Percentiles rank a stretch among this genome's conserved stretches.
These are phyloP conservation scores for Agrotis exclamationis DNA, from an alignment of 2,888 invertebrate genomes.

Conservation along the genomic window DNA sequence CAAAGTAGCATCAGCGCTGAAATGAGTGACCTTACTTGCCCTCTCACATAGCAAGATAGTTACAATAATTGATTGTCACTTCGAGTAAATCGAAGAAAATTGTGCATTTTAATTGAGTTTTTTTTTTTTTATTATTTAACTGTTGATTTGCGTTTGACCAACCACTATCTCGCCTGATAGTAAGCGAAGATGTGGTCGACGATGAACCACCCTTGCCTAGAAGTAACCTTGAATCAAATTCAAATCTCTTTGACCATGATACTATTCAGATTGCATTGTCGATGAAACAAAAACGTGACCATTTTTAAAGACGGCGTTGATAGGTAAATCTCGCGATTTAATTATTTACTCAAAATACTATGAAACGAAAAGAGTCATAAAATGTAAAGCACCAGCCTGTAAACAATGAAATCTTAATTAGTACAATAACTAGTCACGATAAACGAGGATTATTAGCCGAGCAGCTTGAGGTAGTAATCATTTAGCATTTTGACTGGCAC, in stretches of 20 bases:
- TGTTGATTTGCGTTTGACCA: too few relatives aligned
- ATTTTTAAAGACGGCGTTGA: not conserved
- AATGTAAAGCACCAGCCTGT: not conserved
- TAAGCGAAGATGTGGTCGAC: too few relatives aligned
- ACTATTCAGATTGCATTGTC: not conserved
- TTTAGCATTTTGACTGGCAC: constrained; percentile 32
- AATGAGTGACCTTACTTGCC: too few relatives aligned
- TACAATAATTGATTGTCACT: too few relatives aligned
- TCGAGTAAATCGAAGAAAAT: too few relatives aligned
- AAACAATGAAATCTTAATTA: constrained; percentile 31
- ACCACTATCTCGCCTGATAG: too few relatives aligned
- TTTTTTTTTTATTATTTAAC: too few relatives aligned
- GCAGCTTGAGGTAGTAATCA: constrained; percentile 8
- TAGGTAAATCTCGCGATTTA: not conserved
- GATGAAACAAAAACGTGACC: not conserved
- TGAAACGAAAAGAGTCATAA: constrained; percentile 14
- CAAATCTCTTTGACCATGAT: too few relatives aligned
- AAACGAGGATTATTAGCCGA: constrained; percentile 15
- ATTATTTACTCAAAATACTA: not conserved
- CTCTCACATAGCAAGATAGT: too few relatives aligned
- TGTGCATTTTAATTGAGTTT: too few relatives aligned
- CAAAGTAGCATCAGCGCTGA: not conserved
- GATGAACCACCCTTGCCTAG: too few relatives aligned
- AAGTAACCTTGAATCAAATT: too few relatives aligned
- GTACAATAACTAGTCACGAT: constrained; percentile 9